Evolutionary conservation across 2,797 vertebrate genomes (phyloP).

Genomic region (Lycodopsis pacificus): DNA sequence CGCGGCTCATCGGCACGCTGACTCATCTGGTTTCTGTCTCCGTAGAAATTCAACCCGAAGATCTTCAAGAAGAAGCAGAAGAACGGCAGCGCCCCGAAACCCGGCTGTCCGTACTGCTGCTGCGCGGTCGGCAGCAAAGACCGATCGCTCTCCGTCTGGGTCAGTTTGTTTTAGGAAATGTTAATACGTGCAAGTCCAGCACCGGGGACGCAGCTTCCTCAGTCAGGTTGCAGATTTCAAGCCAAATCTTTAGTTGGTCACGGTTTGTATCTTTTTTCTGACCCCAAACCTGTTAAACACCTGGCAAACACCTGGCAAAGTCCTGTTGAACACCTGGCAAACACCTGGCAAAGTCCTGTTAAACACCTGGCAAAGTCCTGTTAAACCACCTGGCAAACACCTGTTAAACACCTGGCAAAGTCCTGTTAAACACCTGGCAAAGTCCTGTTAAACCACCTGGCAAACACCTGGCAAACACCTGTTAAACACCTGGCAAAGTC

Average conservation of each 20-base stretch:
- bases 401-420: too few relatives aligned
- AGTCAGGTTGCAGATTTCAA: neutral
- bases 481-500: too few relatives aligned
- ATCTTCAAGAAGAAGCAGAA: conserved; percentile 99
- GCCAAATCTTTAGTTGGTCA: neutral
- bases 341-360: too few relatives aligned
- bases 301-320: too few relatives aligned
- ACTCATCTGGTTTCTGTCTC: neutral
- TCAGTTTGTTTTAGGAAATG: conserved; percentile 71
- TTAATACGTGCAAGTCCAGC: neutral
- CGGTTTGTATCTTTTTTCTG: neutral
- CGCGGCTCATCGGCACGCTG: accelerated
- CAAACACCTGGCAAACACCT: too few relatives aligned
- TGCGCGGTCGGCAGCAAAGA: conserved; percentile 99
- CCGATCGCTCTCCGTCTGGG: conserved; percentile 98
- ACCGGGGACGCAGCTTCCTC: neutral
- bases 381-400: neutral
- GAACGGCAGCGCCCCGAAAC: conserved; percentile 94
- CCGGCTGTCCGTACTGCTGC: conserved; percentile 97
- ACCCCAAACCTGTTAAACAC: too few relatives aligned
- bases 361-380: too few relatives aligned
- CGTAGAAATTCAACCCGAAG: conserved; percentile 99
- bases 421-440: too few relatives aligned
- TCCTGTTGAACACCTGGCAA: too few relatives aligned
- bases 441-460: too few relatives aligned